Evolutionary conservation across 2,888 invertebrate species (phyloP).

Genomic region (Ferrisia virgata): DNA sequence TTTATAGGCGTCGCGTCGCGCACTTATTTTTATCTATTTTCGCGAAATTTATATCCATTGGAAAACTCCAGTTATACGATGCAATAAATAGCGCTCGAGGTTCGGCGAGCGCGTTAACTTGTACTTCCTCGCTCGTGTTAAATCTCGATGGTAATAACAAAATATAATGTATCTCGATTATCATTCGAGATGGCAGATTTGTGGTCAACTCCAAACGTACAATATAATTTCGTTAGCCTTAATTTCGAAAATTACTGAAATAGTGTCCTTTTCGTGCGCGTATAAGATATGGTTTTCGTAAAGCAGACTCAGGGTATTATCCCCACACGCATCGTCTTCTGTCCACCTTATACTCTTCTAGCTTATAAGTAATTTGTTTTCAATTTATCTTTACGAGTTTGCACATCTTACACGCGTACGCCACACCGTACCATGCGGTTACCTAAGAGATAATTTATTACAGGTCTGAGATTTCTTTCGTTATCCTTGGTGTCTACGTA

Average conservation of each 20-base stretch:
- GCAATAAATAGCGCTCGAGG: constrained; percentile 4
- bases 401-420: neutral
- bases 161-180: constrained; percentile 33
- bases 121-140: constrained; percentile 11
- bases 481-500: neutral
- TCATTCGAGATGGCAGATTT: constrained; percentile 28
- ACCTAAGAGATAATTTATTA: neutral
- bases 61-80: neutral
- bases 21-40: constrained; percentile 30
- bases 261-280: neutral
- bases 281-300: neutral
- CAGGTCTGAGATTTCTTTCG: neutral
- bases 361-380: neutral
- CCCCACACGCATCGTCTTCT: neutral
- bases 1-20: constrained; percentile 21
- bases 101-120: constrained; percentile 18
- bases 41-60: constrained; percentile 4
- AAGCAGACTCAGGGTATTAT: neutral
- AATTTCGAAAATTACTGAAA: constrained; percentile 2
- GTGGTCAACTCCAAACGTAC: constrained; percentile 4
- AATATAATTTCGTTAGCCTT: constrained; percentile 27
- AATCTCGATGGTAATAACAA: constrained; percentile 21
- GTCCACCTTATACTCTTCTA: no score
- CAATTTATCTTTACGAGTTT: neutral
- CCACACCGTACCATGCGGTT: no score